Conservation (phyloP, 2,113 vertebrate genomes). For the Laticauda laticaudata region DNA sequence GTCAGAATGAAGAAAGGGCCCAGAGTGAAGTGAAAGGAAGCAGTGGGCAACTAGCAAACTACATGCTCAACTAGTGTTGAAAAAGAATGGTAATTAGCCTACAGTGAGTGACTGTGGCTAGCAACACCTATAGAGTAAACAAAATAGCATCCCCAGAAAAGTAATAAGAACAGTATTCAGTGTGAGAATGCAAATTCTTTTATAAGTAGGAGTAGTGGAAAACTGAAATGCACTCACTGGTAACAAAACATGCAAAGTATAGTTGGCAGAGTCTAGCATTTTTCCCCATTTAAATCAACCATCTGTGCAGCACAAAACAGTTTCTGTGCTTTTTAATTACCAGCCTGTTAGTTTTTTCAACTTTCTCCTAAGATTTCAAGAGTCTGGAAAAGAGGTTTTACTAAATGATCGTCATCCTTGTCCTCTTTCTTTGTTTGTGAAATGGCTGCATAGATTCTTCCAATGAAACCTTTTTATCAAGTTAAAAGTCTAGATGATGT, state of each 20-base stretch:
- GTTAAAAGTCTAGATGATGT: not conserved
- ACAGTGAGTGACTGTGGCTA: not conserved
- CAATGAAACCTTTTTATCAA: not conserved
- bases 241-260: not conserved
- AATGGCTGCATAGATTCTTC: not conserved
- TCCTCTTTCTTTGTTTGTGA: not conserved
- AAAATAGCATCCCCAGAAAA: not conserved
- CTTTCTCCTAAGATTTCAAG: not conserved
- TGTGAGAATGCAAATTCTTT: not conserved
- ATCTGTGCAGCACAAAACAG: not conserved
- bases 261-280: not conserved
- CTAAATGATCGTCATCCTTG: not conserved
- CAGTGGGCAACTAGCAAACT: not conserved
- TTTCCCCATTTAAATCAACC: not conserved
- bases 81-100: not conserved
- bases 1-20: not conserved
- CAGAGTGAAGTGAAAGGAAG: not conserved
- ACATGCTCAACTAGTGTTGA: not conserved
- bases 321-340: not conserved
- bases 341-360: not conserved
- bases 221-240: not conserved
- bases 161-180: not conserved
- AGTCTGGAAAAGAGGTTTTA: not conserved
- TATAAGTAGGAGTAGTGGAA: not conserved
- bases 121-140: not conserved